Conservation (phyloP, 2,797 vertebrate species). For the Triplophysa bombifrons region DNA sequence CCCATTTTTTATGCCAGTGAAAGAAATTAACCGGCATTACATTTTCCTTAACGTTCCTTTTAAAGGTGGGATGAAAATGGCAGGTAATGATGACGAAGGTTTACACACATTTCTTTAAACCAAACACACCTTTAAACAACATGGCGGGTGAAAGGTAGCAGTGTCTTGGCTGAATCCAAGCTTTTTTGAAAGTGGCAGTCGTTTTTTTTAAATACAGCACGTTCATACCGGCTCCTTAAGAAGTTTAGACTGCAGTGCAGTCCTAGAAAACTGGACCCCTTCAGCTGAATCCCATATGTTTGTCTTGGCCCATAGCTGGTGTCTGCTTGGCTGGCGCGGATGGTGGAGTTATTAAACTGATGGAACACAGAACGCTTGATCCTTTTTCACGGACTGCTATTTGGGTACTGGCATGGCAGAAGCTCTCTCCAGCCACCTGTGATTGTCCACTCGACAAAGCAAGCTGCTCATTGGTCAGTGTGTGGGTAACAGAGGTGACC, state of each 20-base stretch:
- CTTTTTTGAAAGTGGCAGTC: slow-evolving; percentile 78
- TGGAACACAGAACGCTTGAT: slow-evolving; percentile 92
- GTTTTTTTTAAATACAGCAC: slow-evolving; percentile 79
- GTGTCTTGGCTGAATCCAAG: slow-evolving; percentile 83
- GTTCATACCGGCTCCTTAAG: slow-evolving; percentile 88
- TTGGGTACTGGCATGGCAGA: slow-evolving; percentile 69
- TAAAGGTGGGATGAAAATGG: slow-evolving; percentile 75
- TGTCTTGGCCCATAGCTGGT: slow-evolving; percentile 87
- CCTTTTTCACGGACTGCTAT: slow-evolving; percentile 80
- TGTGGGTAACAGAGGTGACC: slow-evolving; percentile 8
- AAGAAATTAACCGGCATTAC: slow-evolving; percentile 76
- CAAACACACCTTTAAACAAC: slow-evolving; percentile 92
- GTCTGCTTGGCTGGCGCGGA: slow-evolving; percentile 87
- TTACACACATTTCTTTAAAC: slow-evolving; percentile 81
- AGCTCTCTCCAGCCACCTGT: slow-evolving; percentile 77
- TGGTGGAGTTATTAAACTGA: slow-evolving; percentile 86
- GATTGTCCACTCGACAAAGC: slow-evolving; percentile 69
- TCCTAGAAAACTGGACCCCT: slow-evolving; percentile 85
- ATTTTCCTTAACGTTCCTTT: slow-evolving; percentile 69
- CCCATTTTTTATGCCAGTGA: slow-evolving; percentile 28
- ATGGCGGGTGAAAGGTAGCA: slow-evolving; percentile 90
- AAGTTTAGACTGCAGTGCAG: slow-evolving; percentile 91
- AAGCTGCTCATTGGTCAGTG: slow-evolving; percentile 20
- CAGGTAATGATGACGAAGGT: slow-evolving; percentile 94
- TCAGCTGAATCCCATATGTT: slow-evolving; percentile 88